Conservation (phyloP, 1,140 invertebrate genomes). For the Tetranychus urticae region DNA sequence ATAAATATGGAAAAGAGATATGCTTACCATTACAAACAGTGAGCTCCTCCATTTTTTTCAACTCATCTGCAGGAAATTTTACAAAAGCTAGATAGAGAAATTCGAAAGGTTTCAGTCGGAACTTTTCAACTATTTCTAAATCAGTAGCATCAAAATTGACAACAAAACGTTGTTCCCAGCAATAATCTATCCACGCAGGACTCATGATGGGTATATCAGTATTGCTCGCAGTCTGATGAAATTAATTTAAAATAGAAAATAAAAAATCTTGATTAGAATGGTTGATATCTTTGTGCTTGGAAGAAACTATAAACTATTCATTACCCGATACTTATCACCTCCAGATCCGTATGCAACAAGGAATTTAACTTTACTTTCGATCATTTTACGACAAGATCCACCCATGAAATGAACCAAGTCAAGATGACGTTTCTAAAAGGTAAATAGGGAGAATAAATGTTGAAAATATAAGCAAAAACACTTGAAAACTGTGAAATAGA, state of each 20-base stretch:
- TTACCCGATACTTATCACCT: slow-evolving; percentile 55
- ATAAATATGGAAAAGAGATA: neutral
- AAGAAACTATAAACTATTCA: neutral
- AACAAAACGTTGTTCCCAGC: slow-evolving; percentile 49
- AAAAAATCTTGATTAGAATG: neutral
- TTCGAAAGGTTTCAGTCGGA: slow-evolving; percentile 63
- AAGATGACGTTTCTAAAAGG: slow-evolving; percentile 3
- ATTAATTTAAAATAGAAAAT: slow-evolving; percentile 1
- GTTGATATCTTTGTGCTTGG: neutral
- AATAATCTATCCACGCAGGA: slow-evolving; percentile 55
- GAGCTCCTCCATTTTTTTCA: slow-evolving; percentile 58
- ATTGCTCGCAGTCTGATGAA: slow-evolving; percentile 38
- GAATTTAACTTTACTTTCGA: slow-evolving; percentile 49
- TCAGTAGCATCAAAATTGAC: slow-evolving; percentile 36
- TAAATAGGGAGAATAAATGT: too few relatives aligned
- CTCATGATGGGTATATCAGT: slow-evolving; percentile 68
- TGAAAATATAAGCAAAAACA: too few relatives aligned
- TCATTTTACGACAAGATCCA: slow-evolving; percentile 6
- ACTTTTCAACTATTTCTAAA: slow-evolving; percentile 38
- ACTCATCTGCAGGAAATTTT: slow-evolving; percentile 65
- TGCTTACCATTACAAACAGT: slow-evolving; percentile 13
- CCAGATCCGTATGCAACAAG: slow-evolving; percentile 60
- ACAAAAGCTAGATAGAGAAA: slow-evolving; percentile 61
- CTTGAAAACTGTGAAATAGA: too few relatives aligned
- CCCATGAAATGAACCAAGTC: slow-evolving; percentile 8